Evolutionary conservation across 2,888 invertebrate genomes (phyloP).

Genomic region (Cynaeus angustus): DNA sequence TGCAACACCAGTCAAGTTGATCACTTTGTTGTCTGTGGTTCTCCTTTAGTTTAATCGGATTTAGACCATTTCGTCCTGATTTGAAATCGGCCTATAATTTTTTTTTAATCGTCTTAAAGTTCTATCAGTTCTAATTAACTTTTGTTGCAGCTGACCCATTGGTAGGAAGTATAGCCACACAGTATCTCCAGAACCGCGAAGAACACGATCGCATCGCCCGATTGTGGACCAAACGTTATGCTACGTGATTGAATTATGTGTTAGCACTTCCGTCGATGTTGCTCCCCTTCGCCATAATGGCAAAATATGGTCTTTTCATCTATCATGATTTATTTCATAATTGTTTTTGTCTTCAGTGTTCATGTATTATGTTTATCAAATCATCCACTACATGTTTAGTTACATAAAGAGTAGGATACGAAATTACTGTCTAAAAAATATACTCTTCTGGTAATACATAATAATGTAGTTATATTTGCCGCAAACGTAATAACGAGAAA

Average conservation of each 20-base stretch:
- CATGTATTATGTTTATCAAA: slow-evolving; percentile 49
- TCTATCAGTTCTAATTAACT: too few relatives aligned
- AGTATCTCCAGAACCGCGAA: slow-evolving; percentile 97
- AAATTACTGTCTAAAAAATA: slow-evolving; percentile 59
- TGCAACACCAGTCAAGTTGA: too few relatives aligned
- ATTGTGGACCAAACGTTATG: slow-evolving; percentile 98
- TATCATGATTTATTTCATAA: slow-evolving; percentile 52
- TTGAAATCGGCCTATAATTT: too few relatives aligned
- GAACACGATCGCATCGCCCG: slow-evolving; percentile 99
- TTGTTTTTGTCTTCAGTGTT: slow-evolving; percentile 57
- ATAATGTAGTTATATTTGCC: slow-evolving; percentile 42
- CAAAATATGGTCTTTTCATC: slow-evolving; percentile 65
- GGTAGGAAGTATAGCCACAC: slow-evolving; percentile 98
- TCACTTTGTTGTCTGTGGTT: too few relatives aligned
- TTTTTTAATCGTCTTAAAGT: too few relatives aligned
- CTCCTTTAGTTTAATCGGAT: too few relatives aligned
- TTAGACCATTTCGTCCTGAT: too few relatives aligned
- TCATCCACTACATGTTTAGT: slow-evolving; percentile 58
- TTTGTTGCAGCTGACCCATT: slow-evolving; percentile 90
- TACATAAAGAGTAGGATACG: slow-evolving; percentile 58
- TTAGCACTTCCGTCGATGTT: slow-evolving; percentile 64
- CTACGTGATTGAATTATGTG: slow-evolving; percentile 82
- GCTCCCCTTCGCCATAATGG: slow-evolving; percentile 67
- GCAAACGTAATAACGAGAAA: slow-evolving; percentile 34
- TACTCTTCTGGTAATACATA: slow-evolving; percentile 53